Percentiles rank a stretch among this genome's conserved stretches.
Conservation (phyloP, 2,113 vertebrate genomes). For the Hystrix cristata region DNA sequence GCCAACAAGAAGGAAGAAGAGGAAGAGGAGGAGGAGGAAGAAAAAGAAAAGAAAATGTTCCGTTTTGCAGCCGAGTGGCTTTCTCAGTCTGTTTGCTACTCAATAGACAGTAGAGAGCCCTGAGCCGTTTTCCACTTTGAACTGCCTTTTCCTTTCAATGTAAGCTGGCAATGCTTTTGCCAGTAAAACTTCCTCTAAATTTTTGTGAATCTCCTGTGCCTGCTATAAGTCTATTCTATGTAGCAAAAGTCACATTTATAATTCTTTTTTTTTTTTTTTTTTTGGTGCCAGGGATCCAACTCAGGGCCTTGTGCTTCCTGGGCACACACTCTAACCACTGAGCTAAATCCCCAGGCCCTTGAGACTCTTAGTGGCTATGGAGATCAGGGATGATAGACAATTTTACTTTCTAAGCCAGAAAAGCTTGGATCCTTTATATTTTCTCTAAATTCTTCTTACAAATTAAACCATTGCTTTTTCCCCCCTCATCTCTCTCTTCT, state of each 20-base stretch:
- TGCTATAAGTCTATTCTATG: background rate
- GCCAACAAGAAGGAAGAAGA: background rate
- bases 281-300: no score
- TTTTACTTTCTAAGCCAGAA: slow-evolving; percentile 16
- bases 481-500: background rate
- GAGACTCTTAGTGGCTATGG: background rate
- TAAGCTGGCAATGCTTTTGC: background rate
- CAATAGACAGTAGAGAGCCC: background rate
- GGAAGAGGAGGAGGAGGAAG: background rate
- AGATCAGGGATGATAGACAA: background rate
- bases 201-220: background rate
- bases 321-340: no score
- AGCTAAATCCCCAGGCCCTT: background rate
- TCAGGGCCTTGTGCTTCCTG: no score
- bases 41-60: background rate
- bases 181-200: background rate
- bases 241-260: background rate
- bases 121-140: background rate
- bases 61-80: background rate
- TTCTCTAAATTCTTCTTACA: slow-evolving; percentile 37
- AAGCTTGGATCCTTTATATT: background rate
- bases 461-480: background rate
- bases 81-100: background rate
- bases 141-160: background rate
- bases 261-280: background rate